Evolutionary conservation across 2,113 vertebrate species (phyloP).

Genomic region (Cottus gobio): DNA sequence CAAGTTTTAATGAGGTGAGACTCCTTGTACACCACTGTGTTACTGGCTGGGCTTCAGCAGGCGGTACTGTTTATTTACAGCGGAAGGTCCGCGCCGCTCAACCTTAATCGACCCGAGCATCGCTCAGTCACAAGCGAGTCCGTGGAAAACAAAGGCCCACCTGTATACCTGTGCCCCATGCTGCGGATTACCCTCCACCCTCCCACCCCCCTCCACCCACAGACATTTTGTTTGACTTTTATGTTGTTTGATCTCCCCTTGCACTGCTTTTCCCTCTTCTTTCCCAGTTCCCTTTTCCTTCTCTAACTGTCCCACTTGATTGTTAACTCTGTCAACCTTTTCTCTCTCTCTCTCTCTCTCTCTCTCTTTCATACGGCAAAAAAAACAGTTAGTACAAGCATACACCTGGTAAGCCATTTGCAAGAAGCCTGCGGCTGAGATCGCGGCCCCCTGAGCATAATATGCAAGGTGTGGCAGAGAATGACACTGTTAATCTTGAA

Average conservation of each 20-base stretch:
- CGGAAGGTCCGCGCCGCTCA: conserved; percentile 43
- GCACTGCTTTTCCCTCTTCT: conserved; percentile 16
- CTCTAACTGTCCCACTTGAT: conserved; percentile 35
- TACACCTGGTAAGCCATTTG: conserved; percentile 64
- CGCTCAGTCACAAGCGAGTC: conserved; percentile 37
- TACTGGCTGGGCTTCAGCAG: conserved; percentile 54
- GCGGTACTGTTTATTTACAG: conserved; percentile 65
- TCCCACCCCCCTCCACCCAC: background rate
- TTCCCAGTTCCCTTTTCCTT: conserved; percentile 4
- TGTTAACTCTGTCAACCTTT: conserved; percentile 33
- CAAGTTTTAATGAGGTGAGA: conserved; percentile 76
- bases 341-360: background rate
- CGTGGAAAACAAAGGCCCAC: conserved; percentile 50
- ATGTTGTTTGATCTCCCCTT: conserved; percentile 28
- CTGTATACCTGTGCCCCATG: conserved; percentile 17
- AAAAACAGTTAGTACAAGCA: conserved; percentile 56
- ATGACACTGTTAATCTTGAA: conserved; percentile 78
- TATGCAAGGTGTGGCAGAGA: conserved; percentile 70
- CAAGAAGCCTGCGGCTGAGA: conserved; percentile 55
- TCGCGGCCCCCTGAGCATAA: conserved; percentile 64
- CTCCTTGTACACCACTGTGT: conserved; percentile 53
- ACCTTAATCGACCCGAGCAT: conserved; percentile 52
- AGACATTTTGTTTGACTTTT: conserved; percentile 19
- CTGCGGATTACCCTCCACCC: background rate
- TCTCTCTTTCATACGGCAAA: conserved; percentile 19